Conservation (phyloP, 2,888 invertebrate genomes). For the Phaonia tiefii region DNA sequence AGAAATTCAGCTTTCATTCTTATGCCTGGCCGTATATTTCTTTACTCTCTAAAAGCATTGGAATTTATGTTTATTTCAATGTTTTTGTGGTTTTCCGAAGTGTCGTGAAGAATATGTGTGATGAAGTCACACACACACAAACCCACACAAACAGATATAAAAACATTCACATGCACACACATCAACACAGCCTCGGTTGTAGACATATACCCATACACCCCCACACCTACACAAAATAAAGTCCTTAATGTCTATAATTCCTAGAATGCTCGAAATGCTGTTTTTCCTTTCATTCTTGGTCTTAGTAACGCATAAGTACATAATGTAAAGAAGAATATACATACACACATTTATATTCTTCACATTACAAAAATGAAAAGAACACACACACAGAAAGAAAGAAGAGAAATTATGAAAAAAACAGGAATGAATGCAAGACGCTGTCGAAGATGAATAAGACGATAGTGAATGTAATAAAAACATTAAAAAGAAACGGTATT, state of each 20-base stretch:
- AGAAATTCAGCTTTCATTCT: no score
- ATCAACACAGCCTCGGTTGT: background rate
- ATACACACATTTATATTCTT: no score
- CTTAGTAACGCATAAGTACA: conserved; percentile 20
- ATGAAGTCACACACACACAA: no score
- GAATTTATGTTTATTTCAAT: no score
- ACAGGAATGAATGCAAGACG: background rate
- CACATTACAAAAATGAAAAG: conserved; percentile 40
- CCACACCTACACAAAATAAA: background rate
- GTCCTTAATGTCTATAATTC: conserved; percentile 22
- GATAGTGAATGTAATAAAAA: conserved; percentile 14
- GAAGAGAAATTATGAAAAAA: background rate
- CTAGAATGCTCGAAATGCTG: conserved; percentile 18
- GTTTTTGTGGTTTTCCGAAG: no score
- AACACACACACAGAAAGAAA: background rate
- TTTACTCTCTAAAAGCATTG: no score
- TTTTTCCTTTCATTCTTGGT: no score
- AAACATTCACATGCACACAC: no score
- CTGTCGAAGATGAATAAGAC: no score
- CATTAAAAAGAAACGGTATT: conserved; percentile 21
- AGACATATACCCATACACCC: background rate
- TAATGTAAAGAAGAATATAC: conserved; percentile 44
- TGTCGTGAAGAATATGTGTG: no score
- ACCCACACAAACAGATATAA: no score
- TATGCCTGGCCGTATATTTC: no score